phyloP scores from a whole-genome alignment of 53 echinoderm and acorn worm species.

The Antedon mediterranea region DNA sequence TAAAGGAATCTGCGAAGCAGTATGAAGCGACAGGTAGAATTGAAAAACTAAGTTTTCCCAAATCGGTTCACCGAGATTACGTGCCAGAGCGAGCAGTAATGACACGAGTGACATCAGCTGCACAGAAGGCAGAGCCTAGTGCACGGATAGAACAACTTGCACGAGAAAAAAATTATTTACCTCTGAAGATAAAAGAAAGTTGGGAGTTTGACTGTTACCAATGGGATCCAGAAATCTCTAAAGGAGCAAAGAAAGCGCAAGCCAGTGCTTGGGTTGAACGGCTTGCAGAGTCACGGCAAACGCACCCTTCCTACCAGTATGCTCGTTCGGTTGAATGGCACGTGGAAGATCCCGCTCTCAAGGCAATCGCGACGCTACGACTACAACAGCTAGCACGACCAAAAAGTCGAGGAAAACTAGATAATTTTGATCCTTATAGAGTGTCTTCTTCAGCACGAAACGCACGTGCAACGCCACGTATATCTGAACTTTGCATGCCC shows the following conservation, averaged over 20 bases:
- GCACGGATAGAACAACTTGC: conserved; percentile 61
- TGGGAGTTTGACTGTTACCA: conserved; percentile 78
- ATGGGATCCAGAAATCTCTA: conserved; percentile 87
- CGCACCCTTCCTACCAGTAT: conserved; percentile 46
- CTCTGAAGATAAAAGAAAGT: conserved; percentile 71
- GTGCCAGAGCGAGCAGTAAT: conserved; percentile 55
- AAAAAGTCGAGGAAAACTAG: conserved; percentile 69
- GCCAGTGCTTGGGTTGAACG: conserved; percentile 64
- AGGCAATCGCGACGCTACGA: conserved; percentile 83
- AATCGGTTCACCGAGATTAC: conserved; percentile 56
- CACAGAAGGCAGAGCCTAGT: conserved; percentile 51
- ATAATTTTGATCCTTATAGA: conserved; percentile 79
- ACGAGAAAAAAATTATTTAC: conserved; percentile 53
- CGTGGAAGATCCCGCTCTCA: conserved; percentile 54
- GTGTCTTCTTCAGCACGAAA: conserved; percentile 56
- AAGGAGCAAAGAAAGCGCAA: conserved; percentile 66
- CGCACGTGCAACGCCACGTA: conserved; percentile 69
- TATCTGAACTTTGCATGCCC: conserved; percentile 73
- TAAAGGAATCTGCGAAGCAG: conserved; percentile 63
- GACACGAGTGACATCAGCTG: conserved; percentile 52
- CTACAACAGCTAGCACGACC: conserved; percentile 86
- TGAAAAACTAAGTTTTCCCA: conserved; percentile 28
- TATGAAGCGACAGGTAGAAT: conserved; percentile 55
- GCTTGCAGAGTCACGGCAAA: conserved; percentile 55
- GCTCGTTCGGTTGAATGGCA: conserved; percentile 62